A percentile compares a stretch with the other conserved stretches of the same genome.
These are phyloP conservation scores for Cepaea hortensis DNA, from an alignment of 2,888 invertebrate species.

Conservation along the genomic window DNA sequence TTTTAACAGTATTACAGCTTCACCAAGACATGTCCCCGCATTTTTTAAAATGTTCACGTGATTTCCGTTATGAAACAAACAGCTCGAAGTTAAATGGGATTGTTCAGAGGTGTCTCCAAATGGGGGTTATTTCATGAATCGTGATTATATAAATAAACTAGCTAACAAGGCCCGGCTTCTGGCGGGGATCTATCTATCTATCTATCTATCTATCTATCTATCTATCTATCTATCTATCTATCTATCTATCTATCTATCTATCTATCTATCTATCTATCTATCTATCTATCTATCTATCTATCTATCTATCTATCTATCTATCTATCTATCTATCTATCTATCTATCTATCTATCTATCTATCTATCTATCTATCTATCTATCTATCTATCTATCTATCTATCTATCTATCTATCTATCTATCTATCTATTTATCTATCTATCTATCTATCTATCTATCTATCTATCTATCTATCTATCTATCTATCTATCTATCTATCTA, in stretches of 20 bases:
- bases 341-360: neutral
- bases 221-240: neutral
- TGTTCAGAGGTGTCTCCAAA: too few species aligned
- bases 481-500: neutral
- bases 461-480: neutral
- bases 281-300: neutral
- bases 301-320: neutral
- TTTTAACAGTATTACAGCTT: too few species aligned
- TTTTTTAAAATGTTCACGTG: too few species aligned
- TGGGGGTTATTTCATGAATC: too few species aligned
- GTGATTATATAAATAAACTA: too few species aligned
- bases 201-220: conserved; percentile 8
- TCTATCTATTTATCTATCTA: too few species aligned
- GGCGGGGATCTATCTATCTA: neutral
- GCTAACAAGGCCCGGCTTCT: too few species aligned
- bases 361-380: neutral
- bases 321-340: neutral
- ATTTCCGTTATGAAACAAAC: too few species aligned
- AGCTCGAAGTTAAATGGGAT: too few species aligned
- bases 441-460: neutral
- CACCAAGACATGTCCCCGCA: too few species aligned
- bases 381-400: neutral
- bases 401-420: neutral
- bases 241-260: neutral
- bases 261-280: neutral